phyloP scores from a whole-genome alignment of 2,888 invertebrate genomes.

The Mimachlamys varia region DNA sequence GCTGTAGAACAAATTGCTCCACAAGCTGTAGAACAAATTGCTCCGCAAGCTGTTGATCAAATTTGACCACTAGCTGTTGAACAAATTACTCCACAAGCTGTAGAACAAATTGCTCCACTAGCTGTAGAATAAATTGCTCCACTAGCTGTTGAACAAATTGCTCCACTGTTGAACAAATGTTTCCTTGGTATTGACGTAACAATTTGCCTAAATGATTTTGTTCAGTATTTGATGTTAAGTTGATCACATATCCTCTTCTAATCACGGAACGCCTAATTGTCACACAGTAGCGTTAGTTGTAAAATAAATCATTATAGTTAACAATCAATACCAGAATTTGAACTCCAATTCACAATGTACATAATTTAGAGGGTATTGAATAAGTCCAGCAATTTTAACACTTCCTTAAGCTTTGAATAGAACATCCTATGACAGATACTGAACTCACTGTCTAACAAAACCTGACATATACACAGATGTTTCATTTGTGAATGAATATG shows the following conservation, averaged over 20 bases:
- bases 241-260: background rate
- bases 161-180: background rate
- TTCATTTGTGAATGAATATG: background rate
- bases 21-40: too few species aligned
- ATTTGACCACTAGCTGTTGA: too few species aligned
- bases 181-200: background rate
- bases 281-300: background rate
- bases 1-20: too few species aligned
- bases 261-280: background rate
- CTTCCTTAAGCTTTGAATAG: background rate
- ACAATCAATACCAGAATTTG: background rate
- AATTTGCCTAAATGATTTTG: background rate
- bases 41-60: too few species aligned
- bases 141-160: too few species aligned
- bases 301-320: background rate
- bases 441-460: background rate
- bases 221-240: background rate
- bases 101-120: too few species aligned
- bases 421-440: background rate
- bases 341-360: background rate
- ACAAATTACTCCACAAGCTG: too few species aligned
- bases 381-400: background rate
- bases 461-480: background rate
- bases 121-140: too few species aligned
- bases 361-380: background rate